These are phyloP conservation scores for Magallana ariakensis DNA, from an alignment of 1,140 invertebrate species.

Conservation along the genomic window DNA sequence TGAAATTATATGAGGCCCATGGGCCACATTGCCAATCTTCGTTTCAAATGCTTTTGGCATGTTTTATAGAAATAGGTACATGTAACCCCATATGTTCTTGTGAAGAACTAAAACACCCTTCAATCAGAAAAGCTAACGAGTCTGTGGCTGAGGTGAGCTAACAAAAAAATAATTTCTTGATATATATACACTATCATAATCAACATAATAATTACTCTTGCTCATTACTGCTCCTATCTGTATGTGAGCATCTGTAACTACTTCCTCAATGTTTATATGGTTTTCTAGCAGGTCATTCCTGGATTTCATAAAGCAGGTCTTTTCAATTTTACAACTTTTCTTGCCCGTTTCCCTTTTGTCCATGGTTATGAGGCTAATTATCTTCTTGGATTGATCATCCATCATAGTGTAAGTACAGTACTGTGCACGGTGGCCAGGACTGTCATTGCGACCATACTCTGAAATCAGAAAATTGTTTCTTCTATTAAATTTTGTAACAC, in stretches of 20 bases:
- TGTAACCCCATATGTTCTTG: neutral
- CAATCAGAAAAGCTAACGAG: neutral
- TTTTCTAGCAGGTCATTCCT: constrained; percentile 19
- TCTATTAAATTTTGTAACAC: neutral
- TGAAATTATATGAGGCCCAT: neutral
- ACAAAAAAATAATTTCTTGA: too few species aligned
- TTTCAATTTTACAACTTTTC: constrained; percentile 45
- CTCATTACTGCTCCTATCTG: constrained; percentile 40
- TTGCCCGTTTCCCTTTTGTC: constrained; percentile 41
- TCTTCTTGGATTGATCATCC: constrained; percentile 35
- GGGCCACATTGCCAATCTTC: neutral
- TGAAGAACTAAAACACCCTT: neutral
- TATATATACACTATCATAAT: neutral
- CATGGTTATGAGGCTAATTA: neutral
- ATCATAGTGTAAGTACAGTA: constrained; percentile 43
- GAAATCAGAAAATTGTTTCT: constrained; percentile 5
- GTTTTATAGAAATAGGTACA: neutral
- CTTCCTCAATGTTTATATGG: constrained; percentile 31
- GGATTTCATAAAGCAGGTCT: constrained; percentile 44
- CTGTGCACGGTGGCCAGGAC: constrained; percentile 35
- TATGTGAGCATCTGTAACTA: constrained; percentile 44
- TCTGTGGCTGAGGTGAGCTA: neutral
- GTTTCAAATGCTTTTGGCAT: neutral
- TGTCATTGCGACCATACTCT: constrained; percentile 45
- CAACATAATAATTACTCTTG: constrained; percentile 8